Evolutionary conservation across 1,140 invertebrate species (phyloP).

Genomic region (Drepana arcuata): DNA sequence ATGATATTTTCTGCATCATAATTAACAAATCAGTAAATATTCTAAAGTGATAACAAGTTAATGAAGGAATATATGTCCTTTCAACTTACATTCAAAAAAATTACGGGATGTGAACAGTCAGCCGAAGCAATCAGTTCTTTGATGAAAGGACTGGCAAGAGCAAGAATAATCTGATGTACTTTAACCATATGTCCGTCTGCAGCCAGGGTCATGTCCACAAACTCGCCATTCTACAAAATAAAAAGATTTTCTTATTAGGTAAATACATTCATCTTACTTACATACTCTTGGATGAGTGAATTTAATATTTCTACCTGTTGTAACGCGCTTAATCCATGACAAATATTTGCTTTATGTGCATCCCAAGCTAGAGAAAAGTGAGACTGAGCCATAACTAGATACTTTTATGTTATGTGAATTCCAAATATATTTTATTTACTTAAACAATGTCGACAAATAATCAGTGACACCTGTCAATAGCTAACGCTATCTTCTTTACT

Average conservation of each 20-base stretch:
- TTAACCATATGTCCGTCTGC: conserved; percentile 80
- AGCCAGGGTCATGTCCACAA: conserved; percentile 82
- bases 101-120: conserved; percentile 82
- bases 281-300: neutral
- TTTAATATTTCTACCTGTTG: conserved; percentile 15
- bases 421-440: too few species aligned
- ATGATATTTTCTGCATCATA: conserved; percentile 16
- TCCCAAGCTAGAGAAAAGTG: conserved; percentile 17
- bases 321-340: conserved; percentile 13
- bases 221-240: conserved; percentile 48
- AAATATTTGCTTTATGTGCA: conserved; percentile 18
- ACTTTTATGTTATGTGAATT: neutral
- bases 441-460: too few species aligned
- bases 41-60: neutral
- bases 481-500: too few species aligned
- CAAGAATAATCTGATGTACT: conserved; percentile 81
- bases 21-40: neutral
- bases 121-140: conserved; percentile 80
- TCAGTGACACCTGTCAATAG: too few species aligned
- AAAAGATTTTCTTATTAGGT: neutral
- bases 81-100: conserved; percentile 66
- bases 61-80: neutral
- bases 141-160: conserved; percentile 81
- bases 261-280: neutral
- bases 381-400: conserved; percentile 6